phyloP scores from a whole-genome alignment of 2,797 vertebrate species.

The Benthosema pterotum region DNA sequence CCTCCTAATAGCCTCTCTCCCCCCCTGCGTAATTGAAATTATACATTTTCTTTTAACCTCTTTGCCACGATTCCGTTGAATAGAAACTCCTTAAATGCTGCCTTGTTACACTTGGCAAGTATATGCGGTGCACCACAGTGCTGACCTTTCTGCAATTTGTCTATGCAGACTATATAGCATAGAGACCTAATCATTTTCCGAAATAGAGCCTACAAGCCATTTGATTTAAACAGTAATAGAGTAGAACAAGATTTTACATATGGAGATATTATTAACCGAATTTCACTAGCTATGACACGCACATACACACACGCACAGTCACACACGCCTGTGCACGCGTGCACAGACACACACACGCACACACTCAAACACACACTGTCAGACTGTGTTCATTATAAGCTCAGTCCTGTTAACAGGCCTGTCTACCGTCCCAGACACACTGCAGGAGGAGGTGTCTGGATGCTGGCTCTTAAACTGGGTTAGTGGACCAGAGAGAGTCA shows the following conservation, averaged over 20 bases:
- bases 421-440: slow-evolving; percentile 75
- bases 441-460: slow-evolving; percentile 75
- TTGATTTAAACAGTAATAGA: slow-evolving; percentile 5
- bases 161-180: background rate
- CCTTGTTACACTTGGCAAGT: too few relatives aligned
- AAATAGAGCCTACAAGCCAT: too few relatives aligned
- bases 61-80: background rate
- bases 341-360: slow-evolving; percentile 9
- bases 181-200: background rate
- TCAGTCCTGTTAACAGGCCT: slow-evolving; percentile 66
- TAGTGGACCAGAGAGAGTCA: slow-evolving; percentile 73
- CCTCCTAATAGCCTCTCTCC: slow-evolving; percentile 24
- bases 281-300: slow-evolving; percentile 35
- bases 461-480: slow-evolving; percentile 79
- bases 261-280: slow-evolving; percentile 27
- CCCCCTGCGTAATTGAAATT: slow-evolving; percentile 39
- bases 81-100: background rate
- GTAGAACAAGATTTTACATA: slow-evolving; percentile 39
- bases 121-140: too few relatives aligned
- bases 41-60: slow-evolving; percentile 5
- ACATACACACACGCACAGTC: background rate
- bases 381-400: slow-evolving; percentile 74
- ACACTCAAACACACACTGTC: slow-evolving; percentile 31
- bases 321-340: slow-evolving; percentile 4
- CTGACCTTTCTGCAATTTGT: too few relatives aligned